Conservation (phyloP, 2,888 invertebrate genomes). For the Hypercompe scribonia region DNA sequence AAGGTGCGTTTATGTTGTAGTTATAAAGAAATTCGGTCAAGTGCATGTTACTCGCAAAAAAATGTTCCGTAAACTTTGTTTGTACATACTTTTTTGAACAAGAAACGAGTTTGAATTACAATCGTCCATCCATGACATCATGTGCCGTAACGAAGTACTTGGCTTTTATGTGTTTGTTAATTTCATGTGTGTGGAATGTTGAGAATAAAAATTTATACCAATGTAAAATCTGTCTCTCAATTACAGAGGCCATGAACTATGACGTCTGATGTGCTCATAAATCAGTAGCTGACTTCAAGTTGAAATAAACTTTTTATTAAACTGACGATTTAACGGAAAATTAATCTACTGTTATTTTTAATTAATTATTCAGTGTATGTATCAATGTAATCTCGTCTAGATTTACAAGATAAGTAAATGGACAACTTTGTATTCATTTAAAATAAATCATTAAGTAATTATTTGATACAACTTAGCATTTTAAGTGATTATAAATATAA, state of each 20-base stretch:
- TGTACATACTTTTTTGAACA: slow-evolving; percentile 11
- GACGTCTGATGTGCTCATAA: neutral
- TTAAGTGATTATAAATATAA: neutral
- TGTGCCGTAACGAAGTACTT: slow-evolving; percentile 14
- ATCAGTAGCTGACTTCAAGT: neutral
- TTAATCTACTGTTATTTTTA: neutral
- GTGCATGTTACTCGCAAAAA: slow-evolving; percentile 21
- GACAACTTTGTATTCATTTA: neutral
- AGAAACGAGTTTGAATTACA: slow-evolving; percentile 15
- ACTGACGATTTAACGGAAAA: neutral
- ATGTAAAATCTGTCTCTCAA: neutral
- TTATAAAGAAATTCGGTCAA: slow-evolving; percentile 39
- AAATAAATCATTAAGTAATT: neutral
- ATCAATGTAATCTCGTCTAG: neutral
- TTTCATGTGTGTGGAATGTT: slow-evolving; percentile 3
- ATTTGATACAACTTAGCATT: neutral
- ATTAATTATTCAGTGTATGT: neutral
- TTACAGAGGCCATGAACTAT: neutral
- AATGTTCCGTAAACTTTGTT: slow-evolving; percentile 20
- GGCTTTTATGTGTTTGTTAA: slow-evolving; percentile 9
- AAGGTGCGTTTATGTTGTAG: slow-evolving; percentile 58
- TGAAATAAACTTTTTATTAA: neutral
- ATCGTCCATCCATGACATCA: slow-evolving; percentile 20
- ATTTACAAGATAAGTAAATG: neutral
- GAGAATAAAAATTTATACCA: neutral